Evolutionary conservation across 2,113 vertebrate genomes (phyloP).

Genomic region (Neodon shergylaensis): DNA sequence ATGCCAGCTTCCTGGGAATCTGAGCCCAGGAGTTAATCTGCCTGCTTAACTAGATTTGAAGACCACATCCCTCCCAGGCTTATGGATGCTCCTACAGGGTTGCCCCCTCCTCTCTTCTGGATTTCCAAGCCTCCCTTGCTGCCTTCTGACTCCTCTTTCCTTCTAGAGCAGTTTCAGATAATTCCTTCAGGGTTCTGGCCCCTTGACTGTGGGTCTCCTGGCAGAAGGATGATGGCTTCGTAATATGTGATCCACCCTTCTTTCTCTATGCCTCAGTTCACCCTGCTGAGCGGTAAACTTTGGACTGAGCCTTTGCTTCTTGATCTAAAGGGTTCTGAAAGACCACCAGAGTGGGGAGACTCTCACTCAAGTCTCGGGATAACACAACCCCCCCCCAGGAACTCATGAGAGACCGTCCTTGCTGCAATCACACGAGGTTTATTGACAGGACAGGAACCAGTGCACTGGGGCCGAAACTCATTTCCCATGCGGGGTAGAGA

Average conservation of each 20-base stretch:
- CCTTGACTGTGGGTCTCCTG: background rate
- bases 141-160: background rate
- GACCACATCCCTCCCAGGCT: background rate
- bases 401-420: too few relatives aligned
- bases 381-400: too few relatives aligned
- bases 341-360: too few relatives aligned
- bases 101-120: slow-evolving; percentile 71
- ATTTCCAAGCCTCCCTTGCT: background rate
- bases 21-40: background rate
- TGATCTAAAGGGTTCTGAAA: too few relatives aligned
- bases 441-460: too few relatives aligned
- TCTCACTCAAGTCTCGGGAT: too few relatives aligned
- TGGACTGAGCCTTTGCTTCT: too few relatives aligned
- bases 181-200: background rate
- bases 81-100: background rate
- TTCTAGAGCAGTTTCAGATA: background rate
- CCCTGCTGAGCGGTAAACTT: background rate
- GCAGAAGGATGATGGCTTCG: background rate
- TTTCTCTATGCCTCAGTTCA: background rate
- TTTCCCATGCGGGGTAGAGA: too few relatives aligned
- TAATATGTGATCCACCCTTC: too few relatives aligned
- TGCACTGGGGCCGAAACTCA: too few relatives aligned
- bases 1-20: background rate
- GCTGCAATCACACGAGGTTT: too few relatives aligned
- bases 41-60: background rate